Evolutionary conservation across 2,888 invertebrate genomes (phyloP), one percentile per base, ranked within the genome.

Genomic region (Rhaphigaster nebulosa): DNA sequence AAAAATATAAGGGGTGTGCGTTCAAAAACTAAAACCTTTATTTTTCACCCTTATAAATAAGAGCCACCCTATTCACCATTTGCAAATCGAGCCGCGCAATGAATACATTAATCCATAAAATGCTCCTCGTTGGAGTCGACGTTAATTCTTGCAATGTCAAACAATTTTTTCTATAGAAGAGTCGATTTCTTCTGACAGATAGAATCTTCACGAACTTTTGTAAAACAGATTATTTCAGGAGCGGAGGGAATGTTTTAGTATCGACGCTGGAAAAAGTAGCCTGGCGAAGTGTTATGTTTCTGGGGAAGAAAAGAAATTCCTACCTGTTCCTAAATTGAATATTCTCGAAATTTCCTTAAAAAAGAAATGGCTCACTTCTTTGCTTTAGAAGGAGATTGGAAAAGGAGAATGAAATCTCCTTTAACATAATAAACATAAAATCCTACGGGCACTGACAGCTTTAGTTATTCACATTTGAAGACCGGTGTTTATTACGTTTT

Each of bases 241-340:
- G 34, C 4, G 29, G 29, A 65, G 29, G 18, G 15, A 65, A 34
- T 38, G 5, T 34, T 20, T 70, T 70, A 70, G 34, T 70, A 70
- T 34, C 70, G 34, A 12, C 5, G 70, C 1, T 5, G 34, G 70
- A 38, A 70, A 2, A 70, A 34, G 70, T 70, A 34, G 34, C 18
- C 20, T 1, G 34, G 65, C 6, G 34, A 20, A 34, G 65, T 65
- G 65, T 65, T 65, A 65, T 65, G 65, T 65, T 34, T 65, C 65
- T 5, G 15, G 34, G 18, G n/a, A 60, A 65, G 65, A 65, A 65
- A 65, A 65, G 34, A 65, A 34, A 34, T 3, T 34, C 65, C 65
- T 65, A 65, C 34, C 70, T 70, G 70, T 70, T 70, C 70, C 70
- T 70, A 70, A 70, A 70, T 70, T 70, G 70, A 70, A 70, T 70